Percentiles rank a stretch among this genome's conserved stretches.
Conservation (phyloP, 2,113 vertebrate genomes). For the Cepphus grylle region DNA sequence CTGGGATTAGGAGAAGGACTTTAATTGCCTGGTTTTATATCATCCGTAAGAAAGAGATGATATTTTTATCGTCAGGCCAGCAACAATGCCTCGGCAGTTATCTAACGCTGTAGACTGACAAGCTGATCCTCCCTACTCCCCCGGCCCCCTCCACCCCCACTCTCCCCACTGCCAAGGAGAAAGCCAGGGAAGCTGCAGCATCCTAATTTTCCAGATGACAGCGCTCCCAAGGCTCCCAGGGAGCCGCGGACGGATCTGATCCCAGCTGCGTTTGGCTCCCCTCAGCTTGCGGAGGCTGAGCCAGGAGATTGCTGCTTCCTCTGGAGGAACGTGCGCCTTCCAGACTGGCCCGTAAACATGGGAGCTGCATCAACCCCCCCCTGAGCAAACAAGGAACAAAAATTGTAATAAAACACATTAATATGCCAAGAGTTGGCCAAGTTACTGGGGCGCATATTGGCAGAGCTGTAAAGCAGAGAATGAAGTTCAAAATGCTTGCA, state of each 20-base stretch:
- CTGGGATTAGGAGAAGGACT: neutral
- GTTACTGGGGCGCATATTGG: neutral
- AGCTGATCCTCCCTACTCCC: neutral
- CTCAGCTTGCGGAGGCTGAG: neutral
- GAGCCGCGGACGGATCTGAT: neutral
- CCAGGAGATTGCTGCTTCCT: neutral
- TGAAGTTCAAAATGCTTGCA: neutral
- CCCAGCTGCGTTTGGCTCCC: neutral
- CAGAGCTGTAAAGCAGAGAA: slow-evolving; percentile 8
- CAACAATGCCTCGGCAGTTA: neutral
- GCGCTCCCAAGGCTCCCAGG: neutral
- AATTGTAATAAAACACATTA: neutral
- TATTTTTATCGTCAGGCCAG: neutral
- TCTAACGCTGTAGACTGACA: neutral
- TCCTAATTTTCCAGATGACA: neutral
- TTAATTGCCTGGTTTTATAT: neutral
- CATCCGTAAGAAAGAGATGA: neutral
- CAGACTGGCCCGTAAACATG: neutral
- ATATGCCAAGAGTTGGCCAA: neutral
- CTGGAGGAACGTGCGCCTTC: neutral
- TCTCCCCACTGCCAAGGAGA: neutral
- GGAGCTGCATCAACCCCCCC: neutral
- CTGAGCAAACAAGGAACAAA: neutral
- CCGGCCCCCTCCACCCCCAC: neutral
- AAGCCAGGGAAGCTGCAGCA: neutral